Evolutionary conservation across 2,797 vertebrate genomes (phyloP).

Genomic region (Lacerta bilineata): DNA sequence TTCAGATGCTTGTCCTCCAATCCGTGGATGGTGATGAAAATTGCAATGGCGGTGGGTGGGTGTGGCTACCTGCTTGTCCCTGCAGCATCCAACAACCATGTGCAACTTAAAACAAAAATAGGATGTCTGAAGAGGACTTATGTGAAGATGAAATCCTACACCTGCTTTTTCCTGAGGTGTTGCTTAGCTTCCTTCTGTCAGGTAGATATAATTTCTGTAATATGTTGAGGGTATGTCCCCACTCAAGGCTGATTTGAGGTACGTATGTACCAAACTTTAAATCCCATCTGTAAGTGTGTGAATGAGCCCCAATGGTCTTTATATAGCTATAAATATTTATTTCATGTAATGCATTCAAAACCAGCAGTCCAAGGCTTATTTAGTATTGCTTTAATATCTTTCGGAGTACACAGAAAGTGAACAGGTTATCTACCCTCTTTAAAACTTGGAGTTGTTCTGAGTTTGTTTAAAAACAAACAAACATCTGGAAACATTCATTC

Average conservation of each 20-base stretch:
- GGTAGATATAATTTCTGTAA: neutral
- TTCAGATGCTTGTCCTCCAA: too few species aligned
- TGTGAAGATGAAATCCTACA: neutral
- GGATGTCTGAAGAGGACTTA: neutral
- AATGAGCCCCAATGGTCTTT: neutral
- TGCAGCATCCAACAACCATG: too few species aligned
- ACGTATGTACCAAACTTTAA: neutral
- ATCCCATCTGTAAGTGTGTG: neutral
- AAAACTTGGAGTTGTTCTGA: neutral
- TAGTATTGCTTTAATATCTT: neutral
- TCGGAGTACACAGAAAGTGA: neutral
- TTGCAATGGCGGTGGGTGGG: too few species aligned
- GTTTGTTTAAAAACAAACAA: neutral
- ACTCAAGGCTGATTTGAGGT: neutral
- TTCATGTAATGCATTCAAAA: neutral
- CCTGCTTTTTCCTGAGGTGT: neutral
- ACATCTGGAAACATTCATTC: constrained; percentile 20
- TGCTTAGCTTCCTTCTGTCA: neutral
- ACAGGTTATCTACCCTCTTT: neutral
- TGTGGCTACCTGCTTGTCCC: too few species aligned
- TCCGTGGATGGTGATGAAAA: too few species aligned
- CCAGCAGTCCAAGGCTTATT: neutral
- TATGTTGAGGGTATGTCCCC: neutral
- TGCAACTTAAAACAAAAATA: too few species aligned
- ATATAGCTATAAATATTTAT: constrained; percentile 9